phyloP scores from a whole-genome alignment of 1,140 invertebrate species.

The Thaumetopoea pityocampa region DNA sequence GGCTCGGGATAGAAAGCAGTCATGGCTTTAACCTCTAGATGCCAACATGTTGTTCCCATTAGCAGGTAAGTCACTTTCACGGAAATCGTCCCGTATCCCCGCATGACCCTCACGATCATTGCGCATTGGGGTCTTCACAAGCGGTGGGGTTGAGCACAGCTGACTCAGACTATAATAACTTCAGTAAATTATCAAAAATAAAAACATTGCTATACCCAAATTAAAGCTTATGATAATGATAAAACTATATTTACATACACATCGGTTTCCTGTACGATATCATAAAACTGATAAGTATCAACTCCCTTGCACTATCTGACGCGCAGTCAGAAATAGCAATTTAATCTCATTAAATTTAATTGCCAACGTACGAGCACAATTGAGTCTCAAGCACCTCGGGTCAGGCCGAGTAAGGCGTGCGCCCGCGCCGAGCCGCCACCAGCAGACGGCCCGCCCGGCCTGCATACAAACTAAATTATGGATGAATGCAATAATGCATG shows the following conservation, averaged over 20 bases:
- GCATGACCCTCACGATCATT: too few relatives aligned
- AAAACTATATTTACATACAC: too few relatives aligned
- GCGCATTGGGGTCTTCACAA: too few relatives aligned
- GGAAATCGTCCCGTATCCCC: too few relatives aligned
- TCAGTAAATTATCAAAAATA: too few relatives aligned
- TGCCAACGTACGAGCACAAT: slow-evolving; percentile 64
- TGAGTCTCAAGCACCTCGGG: slow-evolving; percentile 52
- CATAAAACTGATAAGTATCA: slow-evolving; percentile 47
- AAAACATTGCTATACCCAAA: too few relatives aligned
- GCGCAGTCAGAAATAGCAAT: slow-evolving; percentile 60
- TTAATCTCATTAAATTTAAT: slow-evolving; percentile 71
- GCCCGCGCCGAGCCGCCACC: slow-evolving; percentile 10
- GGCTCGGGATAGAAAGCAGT: too few relatives aligned
- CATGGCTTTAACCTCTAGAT: too few relatives aligned
- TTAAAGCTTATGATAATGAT: slow-evolving; percentile 8
- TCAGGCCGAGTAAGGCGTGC: slow-evolving; percentile 45
- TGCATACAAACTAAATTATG: slow-evolving; percentile 45
- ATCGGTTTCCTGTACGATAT: slow-evolving; percentile 39
- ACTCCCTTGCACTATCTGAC: slow-evolving; percentile 47
- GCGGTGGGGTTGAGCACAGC: too few relatives aligned
- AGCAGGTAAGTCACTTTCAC: too few relatives aligned
- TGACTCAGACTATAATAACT: too few relatives aligned
- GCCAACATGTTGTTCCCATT: too few relatives aligned
- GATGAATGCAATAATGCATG: slow-evolving; percentile 33
- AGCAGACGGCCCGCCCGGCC: slow-evolving; percentile 27